Evolutionary conservation across 2,797 vertebrate species (phyloP).

Genomic region (Premnoplex brunnescens): DNA sequence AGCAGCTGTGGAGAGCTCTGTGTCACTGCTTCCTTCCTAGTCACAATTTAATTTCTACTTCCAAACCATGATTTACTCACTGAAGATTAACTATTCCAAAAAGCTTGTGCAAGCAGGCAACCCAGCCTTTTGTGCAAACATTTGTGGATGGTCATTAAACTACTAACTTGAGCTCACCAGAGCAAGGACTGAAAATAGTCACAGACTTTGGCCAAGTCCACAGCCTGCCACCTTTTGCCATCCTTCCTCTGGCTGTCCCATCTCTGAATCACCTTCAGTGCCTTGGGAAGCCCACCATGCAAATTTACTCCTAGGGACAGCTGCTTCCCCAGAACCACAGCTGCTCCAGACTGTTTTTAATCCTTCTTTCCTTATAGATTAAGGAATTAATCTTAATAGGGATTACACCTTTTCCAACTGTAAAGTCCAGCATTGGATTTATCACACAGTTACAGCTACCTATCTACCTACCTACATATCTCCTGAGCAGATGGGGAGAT

Average conservation of each 20-base stretch:
- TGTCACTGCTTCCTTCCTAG: not conserved
- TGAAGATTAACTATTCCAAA: constrained; percentile 1
- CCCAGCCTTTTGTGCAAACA: constrained; percentile 26
- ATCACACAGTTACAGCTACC: not conserved
- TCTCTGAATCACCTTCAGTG: not conserved
- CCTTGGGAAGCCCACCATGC: not conserved
- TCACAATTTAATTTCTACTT: not conserved
- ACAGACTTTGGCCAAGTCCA: not conserved
- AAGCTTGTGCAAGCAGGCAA: not conserved
- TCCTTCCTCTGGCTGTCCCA: not conserved
- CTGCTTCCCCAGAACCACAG: not conserved
- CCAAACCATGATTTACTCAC: not conserved
- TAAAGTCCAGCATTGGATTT: not conserved
- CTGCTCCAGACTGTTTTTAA: not conserved
- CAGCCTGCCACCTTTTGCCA: not conserved
- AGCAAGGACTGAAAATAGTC: not conserved
- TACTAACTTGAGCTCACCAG: not conserved
- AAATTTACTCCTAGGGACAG: not conserved
- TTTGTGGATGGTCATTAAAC: not conserved
- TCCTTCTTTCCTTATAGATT: not conserved
- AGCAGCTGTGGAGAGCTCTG: not conserved
- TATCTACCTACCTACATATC: rapidly evolving
- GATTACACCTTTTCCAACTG: not conserved
- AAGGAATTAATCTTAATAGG: not conserved
- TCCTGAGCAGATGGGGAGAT: not conserved